Percentiles rank a stretch among this genome's conserved stretches.
phyloP scores from a whole-genome alignment of 2,113 vertebrate genomes.

The Spilogale gracilis region DNA sequence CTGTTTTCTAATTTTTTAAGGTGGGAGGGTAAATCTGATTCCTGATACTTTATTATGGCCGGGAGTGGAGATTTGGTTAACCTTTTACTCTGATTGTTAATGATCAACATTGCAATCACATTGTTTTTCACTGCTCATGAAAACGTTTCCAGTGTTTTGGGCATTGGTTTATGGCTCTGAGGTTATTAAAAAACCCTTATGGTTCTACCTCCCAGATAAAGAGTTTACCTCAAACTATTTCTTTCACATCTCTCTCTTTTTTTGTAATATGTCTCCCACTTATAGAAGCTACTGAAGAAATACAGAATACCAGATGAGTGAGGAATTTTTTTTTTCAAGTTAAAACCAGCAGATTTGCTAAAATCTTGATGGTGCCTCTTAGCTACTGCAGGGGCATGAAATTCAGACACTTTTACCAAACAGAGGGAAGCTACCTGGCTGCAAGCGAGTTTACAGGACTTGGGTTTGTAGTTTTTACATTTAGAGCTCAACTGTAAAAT shows the following conservation, averaged over 20 bases:
- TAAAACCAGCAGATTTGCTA: not conserved
- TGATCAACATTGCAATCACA: not conserved
- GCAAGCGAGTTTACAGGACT: not conserved
- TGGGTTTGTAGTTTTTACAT: not conserved
- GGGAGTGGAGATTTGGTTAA: not conserved
- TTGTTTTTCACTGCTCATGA: not conserved
- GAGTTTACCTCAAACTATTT: not conserved
- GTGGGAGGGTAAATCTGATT: not conserved
- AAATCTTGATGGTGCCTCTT: not conserved
- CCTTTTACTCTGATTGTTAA: not conserved
- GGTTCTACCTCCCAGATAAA: not conserved
- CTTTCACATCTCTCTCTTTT: not conserved
- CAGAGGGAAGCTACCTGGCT: not conserved
- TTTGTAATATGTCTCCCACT: not conserved
- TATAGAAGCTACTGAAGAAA: not conserved
- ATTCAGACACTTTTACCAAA: not conserved
- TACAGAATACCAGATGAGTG: not conserved
- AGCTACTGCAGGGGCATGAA: not conserved
- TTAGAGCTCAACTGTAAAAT: not conserved
- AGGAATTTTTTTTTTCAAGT: constrained; percentile 8
- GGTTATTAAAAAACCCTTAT: not conserved
- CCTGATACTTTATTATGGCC: not conserved
- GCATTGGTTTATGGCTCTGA: not conserved
- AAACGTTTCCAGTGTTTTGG: not conserved
- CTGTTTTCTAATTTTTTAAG: not conserved